Evolutionary conservation across 2,888 invertebrate species (phyloP), one percentile per base, ranked within the genome.

Genomic region (Micropterix aruncella): DNA sequence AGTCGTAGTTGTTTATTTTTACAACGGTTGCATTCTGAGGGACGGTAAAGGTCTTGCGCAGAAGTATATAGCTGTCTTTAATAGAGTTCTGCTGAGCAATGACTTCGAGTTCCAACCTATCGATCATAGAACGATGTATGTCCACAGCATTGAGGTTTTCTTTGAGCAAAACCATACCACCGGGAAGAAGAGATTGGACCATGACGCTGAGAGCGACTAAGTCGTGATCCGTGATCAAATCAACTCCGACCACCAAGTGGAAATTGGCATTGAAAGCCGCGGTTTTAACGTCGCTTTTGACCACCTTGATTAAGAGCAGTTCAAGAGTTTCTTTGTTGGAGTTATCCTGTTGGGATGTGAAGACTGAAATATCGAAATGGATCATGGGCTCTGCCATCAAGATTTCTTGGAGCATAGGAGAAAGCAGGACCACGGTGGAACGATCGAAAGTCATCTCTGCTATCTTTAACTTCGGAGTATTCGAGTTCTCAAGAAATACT

Each of bases 401-500:
- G 50, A 80, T 69, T 43, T 75, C 72, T 50, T 80, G 61, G 48
- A 83, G 65, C 2, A 61, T 57, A 3, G 79, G 75, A 38, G 78
- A 71, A 47, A 88, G 62, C 46, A 85, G 65, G 36, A 76, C 73
- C 57, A 87, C 88, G 1, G 76, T 64, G 43, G 77, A 70, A 48
- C 80, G 75, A 16, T 75, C 80, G 3, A 18, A 3, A 14, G 70
- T 72, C 41, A 74, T 74, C 70, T 94, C 92, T 12, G 75, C 68
- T 14, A 80, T 69, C 62, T 86, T 87, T 14, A 93, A 61, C 57
- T 83, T 85, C 2, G 80, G 60, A 7, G 79, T 73, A 36, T 70
- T 66, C 15, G 76, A 73, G 60, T 93, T 94, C 67, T 94, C 93
- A 27, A 83, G 62, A 16, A 83, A 80, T 5, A 85, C 63, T 60